A percentile compares a stretch with the other conserved stretches of the same genome.
These are phyloP conservation scores for Himantopus leucocephalus DNA, from an alignment of 2,113 vertebrate species.

Conservation along the genomic window DNA sequence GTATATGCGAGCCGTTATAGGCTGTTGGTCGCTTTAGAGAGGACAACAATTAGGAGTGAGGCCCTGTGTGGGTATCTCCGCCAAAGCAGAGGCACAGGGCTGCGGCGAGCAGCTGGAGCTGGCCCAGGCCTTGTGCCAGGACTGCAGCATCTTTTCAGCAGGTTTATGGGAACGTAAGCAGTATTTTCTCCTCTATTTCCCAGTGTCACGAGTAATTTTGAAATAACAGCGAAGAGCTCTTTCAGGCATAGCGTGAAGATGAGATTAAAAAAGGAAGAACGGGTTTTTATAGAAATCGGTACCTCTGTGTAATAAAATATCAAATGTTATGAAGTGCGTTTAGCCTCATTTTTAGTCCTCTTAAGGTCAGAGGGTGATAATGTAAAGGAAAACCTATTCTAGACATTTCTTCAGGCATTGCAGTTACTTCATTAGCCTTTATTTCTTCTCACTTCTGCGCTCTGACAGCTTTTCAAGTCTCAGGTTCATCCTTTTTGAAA, in stretches of 20 bases:
- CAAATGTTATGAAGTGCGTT: neutral
- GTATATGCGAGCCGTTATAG: neutral
- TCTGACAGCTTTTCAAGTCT: constrained; percentile 17
- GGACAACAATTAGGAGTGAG: rapidly evolving
- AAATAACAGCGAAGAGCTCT: neutral
- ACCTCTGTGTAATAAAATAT: neutral
- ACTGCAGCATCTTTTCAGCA: neutral
- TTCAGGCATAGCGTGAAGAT: neutral
- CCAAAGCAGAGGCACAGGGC: neutral
- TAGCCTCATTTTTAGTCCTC: neutral
- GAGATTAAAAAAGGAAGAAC: neutral
- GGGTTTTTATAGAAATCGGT: neutral
- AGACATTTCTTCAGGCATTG: neutral
- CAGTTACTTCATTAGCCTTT: constrained; percentile 30
- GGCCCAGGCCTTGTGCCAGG: neutral
- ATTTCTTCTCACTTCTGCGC: neutral
- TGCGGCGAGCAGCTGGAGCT: neutral
- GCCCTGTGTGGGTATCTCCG: no score
- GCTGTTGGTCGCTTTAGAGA: neutral
- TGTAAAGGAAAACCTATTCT: neutral
- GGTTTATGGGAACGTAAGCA: neutral
- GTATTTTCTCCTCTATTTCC: neutral
- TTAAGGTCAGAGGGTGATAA: neutral
- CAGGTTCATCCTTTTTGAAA: neutral
- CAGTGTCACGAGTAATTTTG: neutral